Evolutionary conservation across 1,140 invertebrate species (phyloP).

Genomic region (Lethrus apterus): DNA sequence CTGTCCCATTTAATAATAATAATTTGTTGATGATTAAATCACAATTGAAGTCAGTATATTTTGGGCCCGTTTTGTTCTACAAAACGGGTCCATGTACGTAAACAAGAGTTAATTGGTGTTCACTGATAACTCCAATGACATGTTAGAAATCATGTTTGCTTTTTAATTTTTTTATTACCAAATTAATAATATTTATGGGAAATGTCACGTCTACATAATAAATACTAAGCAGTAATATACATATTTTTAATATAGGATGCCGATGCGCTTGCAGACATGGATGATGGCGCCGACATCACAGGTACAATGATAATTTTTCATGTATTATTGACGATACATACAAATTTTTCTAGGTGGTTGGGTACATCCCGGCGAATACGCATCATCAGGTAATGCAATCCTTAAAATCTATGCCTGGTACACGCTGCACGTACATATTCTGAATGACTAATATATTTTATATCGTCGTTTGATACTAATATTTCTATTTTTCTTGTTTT

Average conservation of each 20-base stretch:
- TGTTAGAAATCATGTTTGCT: too few relatives aligned
- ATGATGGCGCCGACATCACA: constrained; percentile 80
- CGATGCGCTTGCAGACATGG: constrained; percentile 72
- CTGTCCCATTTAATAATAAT: too few relatives aligned
- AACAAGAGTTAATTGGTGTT: too few relatives aligned
- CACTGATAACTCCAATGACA: too few relatives aligned
- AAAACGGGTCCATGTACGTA: too few relatives aligned
- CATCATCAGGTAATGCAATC: constrained; percentile 79
- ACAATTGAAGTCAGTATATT: too few relatives aligned
- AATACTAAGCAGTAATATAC: background rate
- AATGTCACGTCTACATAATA: background rate
- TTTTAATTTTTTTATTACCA: too few relatives aligned
- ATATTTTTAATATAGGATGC: constrained; percentile 54
- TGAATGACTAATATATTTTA: too few relatives aligned
- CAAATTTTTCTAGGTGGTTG: constrained; percentile 67
- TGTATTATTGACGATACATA: background rate
- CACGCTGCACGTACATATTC: too few relatives aligned
- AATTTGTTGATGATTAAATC: background rate
- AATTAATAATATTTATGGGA: background rate
- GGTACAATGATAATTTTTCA: constrained; percentile 49
- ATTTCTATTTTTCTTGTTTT: constrained; percentile 27
- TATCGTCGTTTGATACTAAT: background rate
- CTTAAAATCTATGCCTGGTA: too few relatives aligned
- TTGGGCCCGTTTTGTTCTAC: too few relatives aligned
- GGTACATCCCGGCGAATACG: constrained; percentile 98